A percentile compares a stretch with the other conserved stretches of the same genome.
phyloP scores from a whole-genome alignment of 2,888 invertebrate species.

The Dynastes tityus region DNA sequence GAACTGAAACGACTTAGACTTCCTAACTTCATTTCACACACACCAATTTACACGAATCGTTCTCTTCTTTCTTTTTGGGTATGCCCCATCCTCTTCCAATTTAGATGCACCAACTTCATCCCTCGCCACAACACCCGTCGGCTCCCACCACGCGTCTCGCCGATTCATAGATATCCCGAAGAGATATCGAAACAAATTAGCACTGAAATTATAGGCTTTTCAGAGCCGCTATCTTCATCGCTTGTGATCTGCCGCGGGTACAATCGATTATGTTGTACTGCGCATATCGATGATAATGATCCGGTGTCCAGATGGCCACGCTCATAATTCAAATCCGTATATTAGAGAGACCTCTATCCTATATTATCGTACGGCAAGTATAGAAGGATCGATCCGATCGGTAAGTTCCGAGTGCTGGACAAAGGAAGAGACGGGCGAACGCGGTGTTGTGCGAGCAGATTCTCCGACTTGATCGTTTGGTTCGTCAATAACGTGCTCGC shows the following conservation, averaged over 20 bases:
- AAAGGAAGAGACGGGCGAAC: not conserved
- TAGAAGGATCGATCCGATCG: not conserved
- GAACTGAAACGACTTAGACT: no score
- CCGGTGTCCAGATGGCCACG: conserved; percentile 65
- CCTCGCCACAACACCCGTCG: not conserved
- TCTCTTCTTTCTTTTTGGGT: not conserved
- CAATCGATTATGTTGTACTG: conserved; percentile 68
- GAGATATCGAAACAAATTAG: conserved; percentile 71
- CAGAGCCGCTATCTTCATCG: conserved; percentile 71
- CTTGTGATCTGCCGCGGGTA: conserved; percentile 67
- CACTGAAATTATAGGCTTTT: conserved; percentile 71
- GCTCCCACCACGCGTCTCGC: not conserved
- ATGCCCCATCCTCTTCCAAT: not conserved
- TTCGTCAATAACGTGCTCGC: conserved; percentile 52
- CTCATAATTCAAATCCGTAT: conserved; percentile 68
- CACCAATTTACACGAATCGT: no score
- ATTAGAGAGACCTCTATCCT: conserved; percentile 54
- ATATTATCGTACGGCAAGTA: not conserved
- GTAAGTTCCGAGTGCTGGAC: not conserved
- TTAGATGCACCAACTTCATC: not conserved
- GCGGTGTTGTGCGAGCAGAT: no score
- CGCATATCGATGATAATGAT: conserved; percentile 68
- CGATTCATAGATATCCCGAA: conserved; percentile 62
- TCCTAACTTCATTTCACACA: no score
- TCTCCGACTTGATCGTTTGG: not conserved